Evolutionary conservation across 2,113 vertebrate genomes (phyloP), one percentile per base, ranked within the genome.

Genomic region (Vanacampus margaritifer): DNA sequence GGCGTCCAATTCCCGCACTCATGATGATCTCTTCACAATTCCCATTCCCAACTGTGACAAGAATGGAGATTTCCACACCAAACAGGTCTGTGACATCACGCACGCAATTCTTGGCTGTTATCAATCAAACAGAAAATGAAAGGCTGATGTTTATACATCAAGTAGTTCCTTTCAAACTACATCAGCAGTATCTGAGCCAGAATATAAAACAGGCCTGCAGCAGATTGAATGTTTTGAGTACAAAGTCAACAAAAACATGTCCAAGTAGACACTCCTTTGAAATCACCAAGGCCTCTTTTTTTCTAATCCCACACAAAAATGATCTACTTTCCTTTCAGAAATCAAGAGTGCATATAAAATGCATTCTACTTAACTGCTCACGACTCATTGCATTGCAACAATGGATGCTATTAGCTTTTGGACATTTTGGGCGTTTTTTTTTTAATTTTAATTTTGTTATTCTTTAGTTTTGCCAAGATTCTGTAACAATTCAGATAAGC

Each of bases 21-120:
- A 96, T 0, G 95, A 96, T 46, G 95, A 95, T 58, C 90, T 98
- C 71, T 94, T 95, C 16, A 90, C 92, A 64, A 96, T 96, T 84
- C 95, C 95, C 69, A 96, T 97, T 69, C 95, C 95, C 76, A 98
- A 96, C 93, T 96, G 95, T 53, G 95, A 96, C 89, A 95, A 93
- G 72, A 95, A 95, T 0, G 95, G 95, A 85, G 94, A 95, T 79
- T 98, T 95, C 89, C 94, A 98, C 64, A 87, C 93, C 32, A 98
- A 96, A 72, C 95, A 98, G 95, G 95, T 96, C 81, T 71, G 81
- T 72, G n/a, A 59, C 36, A 60, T 65, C 28, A 46, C 28, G 32
- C 67, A 23, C 56, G 37, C 32, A 0, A 48, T 57, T 21, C 43
- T 51, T 69, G 45, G 70, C 63, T 24, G 2, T 36, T 41, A n/a